A percentile compares a stretch with the other conserved stretches of the same genome.
Conservation (phyloP, 2,113 vertebrate genomes). For the Chloropsis hardwickii region DNA sequence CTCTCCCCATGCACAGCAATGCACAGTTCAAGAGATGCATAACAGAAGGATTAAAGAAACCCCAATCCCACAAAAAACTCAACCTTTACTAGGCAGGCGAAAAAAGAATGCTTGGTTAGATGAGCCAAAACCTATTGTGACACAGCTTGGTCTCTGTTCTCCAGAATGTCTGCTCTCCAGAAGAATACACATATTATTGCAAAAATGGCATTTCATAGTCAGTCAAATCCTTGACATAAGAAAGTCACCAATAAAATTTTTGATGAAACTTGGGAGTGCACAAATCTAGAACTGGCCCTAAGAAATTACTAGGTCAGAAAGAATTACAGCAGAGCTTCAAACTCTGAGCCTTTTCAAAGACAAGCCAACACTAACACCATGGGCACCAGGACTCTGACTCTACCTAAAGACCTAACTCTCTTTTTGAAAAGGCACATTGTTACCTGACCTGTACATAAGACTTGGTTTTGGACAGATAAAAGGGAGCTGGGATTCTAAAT, state of each 20-base stretch:
- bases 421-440: not conserved
- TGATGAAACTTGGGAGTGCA: not conserved
- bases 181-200: not conserved
- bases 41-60: not conserved
- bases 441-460: not conserved
- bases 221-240: not conserved
- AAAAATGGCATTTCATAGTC: not conserved
- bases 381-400: not conserved
- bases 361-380: not conserved
- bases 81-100: not conserved
- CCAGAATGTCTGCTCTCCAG: not conserved
- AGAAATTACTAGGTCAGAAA: not conserved
- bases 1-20: not conserved
- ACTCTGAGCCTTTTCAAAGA: not conserved
- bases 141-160: not conserved
- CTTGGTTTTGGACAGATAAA: not conserved
- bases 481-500: not conserved
- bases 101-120: not conserved
- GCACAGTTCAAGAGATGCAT: not conserved
- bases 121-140: not conserved
- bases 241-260: not conserved
- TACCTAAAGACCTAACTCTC: not conserved
- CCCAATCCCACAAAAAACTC: not conserved
- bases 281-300: not conserved
- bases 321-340: not conserved